phyloP scores from a whole-genome alignment of 2,888 invertebrate genomes.

The Caenorhabditis sp. region DNA sequence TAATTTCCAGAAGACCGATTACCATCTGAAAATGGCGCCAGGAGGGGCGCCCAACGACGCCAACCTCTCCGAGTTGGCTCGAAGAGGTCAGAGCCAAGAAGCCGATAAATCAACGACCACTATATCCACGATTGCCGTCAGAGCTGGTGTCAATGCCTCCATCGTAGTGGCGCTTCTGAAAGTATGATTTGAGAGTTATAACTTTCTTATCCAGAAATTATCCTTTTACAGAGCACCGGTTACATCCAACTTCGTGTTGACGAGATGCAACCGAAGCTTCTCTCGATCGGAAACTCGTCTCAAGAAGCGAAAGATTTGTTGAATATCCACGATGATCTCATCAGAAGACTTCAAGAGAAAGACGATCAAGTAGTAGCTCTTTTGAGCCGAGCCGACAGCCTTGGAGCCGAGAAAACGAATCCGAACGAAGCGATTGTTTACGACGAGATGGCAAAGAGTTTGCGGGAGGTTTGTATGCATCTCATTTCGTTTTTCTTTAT shows the following conservation, averaged over 20 bases:
- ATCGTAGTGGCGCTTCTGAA: conserved; percentile 92
- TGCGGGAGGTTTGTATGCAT: conserved; percentile 66
- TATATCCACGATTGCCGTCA: conserved; percentile 93
- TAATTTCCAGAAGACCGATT: conserved; percentile 19
- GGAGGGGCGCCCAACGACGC: conserved; percentile 65
- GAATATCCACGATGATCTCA: conserved; percentile 90
- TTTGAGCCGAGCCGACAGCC: conserved; percentile 91
- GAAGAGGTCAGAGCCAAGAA: conserved; percentile 23
- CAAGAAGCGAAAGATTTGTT: conserved; percentile 89
- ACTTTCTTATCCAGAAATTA: background rate
- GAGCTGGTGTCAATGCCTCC: conserved; percentile 90
- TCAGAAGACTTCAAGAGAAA: conserved; percentile 91
- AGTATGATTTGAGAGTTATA: conserved; percentile 85
- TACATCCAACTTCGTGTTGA: conserved; percentile 91
- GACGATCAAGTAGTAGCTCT: conserved; percentile 93
- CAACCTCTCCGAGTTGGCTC: conserved; percentile 40
- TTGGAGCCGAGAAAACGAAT: conserved; percentile 87
- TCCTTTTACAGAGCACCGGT: conserved; percentile 88
- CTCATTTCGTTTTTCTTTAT: conserved; percentile 2
- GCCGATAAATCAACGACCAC: conserved; percentile 86
- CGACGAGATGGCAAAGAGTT: conserved; percentile 71
- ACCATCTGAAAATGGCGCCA: conserved; percentile 62
- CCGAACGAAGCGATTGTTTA: conserved; percentile 84
- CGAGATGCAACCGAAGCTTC: conserved; percentile 91
- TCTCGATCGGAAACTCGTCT: conserved; percentile 89